phyloP scores from a whole-genome alignment of 2,888 invertebrate species.

The Lepetodrilus schrolli region DNA sequence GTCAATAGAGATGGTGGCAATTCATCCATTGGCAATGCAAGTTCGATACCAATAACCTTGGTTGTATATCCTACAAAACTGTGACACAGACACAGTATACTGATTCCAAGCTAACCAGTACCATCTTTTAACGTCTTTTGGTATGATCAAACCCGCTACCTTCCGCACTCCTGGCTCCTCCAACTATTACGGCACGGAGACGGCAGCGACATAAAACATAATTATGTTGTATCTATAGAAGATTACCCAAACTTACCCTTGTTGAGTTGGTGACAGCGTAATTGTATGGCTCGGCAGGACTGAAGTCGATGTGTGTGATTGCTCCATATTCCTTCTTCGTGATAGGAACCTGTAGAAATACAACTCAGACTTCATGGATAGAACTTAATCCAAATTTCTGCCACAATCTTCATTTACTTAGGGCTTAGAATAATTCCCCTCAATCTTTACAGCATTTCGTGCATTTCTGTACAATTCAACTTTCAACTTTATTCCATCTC shows the following conservation, averaged over 20 bases:
- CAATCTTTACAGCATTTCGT: too few species aligned
- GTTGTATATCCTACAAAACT: not conserved
- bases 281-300: constrained; percentile 89
- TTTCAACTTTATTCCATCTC: too few species aligned
- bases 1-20: too few species aligned
- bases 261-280: constrained; percentile 95
- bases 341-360: constrained; percentile 86
- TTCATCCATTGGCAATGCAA: too few species aligned
- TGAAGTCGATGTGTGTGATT: constrained; percentile 92
- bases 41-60: not conserved
- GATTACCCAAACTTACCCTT: constrained; percentile 79
- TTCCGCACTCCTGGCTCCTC: not conserved
- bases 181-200: not conserved
- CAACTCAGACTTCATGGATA: too few species aligned
- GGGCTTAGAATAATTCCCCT: too few species aligned
- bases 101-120: not conserved
- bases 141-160: too few species aligned
- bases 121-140: too few species aligned
- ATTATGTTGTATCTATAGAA: not conserved
- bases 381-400: too few species aligned
- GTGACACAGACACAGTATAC: not conserved
- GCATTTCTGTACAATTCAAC: too few species aligned
- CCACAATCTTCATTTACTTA: too few species aligned
- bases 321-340: constrained; percentile 93
- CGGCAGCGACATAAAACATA: not conserved